Base-by-base conservation (phyloP, 2,113 vertebrate species). In the Scalopus aquaticus region DNA sequence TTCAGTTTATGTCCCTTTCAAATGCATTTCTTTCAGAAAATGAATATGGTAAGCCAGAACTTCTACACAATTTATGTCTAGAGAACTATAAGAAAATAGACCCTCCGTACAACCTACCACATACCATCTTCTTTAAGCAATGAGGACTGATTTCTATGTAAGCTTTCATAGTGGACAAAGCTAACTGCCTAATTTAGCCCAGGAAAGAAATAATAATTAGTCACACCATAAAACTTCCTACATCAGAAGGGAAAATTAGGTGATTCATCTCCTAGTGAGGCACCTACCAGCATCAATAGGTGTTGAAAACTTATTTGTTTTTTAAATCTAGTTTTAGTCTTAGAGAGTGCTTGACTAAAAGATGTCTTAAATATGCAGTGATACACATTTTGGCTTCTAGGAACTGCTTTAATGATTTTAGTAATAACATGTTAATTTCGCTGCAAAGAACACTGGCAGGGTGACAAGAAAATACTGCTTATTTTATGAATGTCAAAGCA, bases 391-490 rank as follows among this genome's bases (percentile, higher is more conserved):
- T 64, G n/a, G 62, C 46, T 89, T 97, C 90, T 46, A 93, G 51
- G 30, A 90, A 84, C 11, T 81, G 46, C 37, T 90, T 72, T 93
- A 95, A 81, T n/a, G n/a, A 39, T 62, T 51, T 62, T 72, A 65
- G 30, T 69, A 96, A 84, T 56, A 44, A 80, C 39, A 62, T 35
- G n/a, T 44, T 92, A 49, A 54, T 74, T 87, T 95, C 56, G 26
- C 56, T 28, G 20, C 49, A 54, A 85, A 60, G 4, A 90, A 56
- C 72, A 92, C 13, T 72, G 76, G 72, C 32, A 35, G 0, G 58
- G 1, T 24, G 65, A 88, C 39, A 94, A 72, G 82, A 58, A 96
- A 96, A 62, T 32, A 58, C 28, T 70, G 69, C 79, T 95, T 79
- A 58, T 56, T 95, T 94, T 44, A 90, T 49, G 39, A 44, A 37